Conservation (phyloP, 2,113 vertebrate genomes). For the Sialia sialis region DNA sequence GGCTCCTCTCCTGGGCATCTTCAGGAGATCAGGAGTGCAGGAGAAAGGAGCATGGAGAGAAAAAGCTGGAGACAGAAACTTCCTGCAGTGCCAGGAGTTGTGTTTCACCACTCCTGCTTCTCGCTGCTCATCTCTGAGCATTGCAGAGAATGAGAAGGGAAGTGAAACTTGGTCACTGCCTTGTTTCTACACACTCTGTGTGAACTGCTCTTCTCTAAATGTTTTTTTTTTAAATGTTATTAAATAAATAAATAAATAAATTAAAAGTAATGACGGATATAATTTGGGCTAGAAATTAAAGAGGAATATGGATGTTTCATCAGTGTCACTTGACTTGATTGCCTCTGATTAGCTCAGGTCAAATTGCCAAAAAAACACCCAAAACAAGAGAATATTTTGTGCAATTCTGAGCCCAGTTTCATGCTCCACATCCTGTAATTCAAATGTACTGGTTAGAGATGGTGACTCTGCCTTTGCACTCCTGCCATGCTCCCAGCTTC, state of each 20-base stretch:
- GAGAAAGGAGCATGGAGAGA: neutral
- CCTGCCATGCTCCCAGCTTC: neutral
- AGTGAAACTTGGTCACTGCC: conserved; percentile 6
- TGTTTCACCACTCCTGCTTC: neutral
- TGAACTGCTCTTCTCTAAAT: neutral
- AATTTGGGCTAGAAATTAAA: neutral
- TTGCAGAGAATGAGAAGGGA: neutral
- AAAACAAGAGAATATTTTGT: neutral
- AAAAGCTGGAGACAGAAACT: neutral
- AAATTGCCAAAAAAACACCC: neutral
- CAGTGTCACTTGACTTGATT: neutral
- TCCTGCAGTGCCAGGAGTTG: neutral
- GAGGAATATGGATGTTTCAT: neutral
- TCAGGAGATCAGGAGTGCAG: neutral
- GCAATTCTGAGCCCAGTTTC: neutral
- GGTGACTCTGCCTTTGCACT: neutral
- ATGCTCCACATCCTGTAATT: neutral
- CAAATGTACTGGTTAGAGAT: neutral
- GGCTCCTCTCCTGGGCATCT: conserved; percentile 15
- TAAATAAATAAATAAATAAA: neutral
- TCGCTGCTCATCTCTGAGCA: accelerated
- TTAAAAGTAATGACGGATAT: no score
- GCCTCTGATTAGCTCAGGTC: neutral
- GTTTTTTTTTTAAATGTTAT: neutral
- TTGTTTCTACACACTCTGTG: neutral